Percentiles rank a stretch among this genome's conserved stretches.
Evolutionary conservation across 2,113 vertebrate genomes (phyloP).

Genomic region (Bubo blakistoni): DNA sequence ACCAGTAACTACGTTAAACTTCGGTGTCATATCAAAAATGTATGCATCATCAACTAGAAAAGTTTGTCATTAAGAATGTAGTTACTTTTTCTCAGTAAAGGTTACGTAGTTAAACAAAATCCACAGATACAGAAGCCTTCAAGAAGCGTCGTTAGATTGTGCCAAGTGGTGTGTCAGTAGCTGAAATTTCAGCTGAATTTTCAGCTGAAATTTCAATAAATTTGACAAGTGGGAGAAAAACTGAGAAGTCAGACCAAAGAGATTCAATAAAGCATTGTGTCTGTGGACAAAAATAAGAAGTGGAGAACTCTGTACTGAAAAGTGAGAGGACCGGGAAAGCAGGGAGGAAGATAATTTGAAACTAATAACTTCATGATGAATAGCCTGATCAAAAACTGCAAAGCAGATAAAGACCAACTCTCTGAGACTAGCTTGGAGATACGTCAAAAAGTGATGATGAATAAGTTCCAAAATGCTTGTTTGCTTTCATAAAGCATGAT

Average conservation of each 20-base stretch:
- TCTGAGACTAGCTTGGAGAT: not conserved
- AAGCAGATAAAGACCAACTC: not conserved
- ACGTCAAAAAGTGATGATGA: not conserved
- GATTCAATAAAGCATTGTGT: not conserved
- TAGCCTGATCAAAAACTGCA: not conserved
- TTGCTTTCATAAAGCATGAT: not conserved
- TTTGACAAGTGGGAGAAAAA: slow-evolving; percentile 25
- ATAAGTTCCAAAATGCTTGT: not conserved
- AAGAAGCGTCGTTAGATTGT: not conserved
- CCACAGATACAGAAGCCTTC: not conserved
- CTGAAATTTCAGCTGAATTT: slow-evolving; percentile 14
- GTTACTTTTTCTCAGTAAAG: not conserved
- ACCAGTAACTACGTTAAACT: not conserved
- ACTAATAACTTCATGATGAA: not conserved
- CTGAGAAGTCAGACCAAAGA: not conserved
- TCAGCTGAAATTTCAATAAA: slow-evolving; percentile 9
- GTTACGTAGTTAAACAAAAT: not conserved
- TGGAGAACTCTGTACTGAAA: not conserved
- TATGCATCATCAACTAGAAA: not conserved
- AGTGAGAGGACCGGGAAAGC: not conserved
- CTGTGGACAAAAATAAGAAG: not conserved
- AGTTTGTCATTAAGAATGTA: not conserved
- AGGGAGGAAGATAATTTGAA: not conserved
- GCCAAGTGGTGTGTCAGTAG: not conserved
- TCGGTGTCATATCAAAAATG: not conserved